These are phyloP conservation scores for Mya arenaria DNA, from an alignment of 1,140 invertebrate genomes.

Conservation along the genomic window DNA sequence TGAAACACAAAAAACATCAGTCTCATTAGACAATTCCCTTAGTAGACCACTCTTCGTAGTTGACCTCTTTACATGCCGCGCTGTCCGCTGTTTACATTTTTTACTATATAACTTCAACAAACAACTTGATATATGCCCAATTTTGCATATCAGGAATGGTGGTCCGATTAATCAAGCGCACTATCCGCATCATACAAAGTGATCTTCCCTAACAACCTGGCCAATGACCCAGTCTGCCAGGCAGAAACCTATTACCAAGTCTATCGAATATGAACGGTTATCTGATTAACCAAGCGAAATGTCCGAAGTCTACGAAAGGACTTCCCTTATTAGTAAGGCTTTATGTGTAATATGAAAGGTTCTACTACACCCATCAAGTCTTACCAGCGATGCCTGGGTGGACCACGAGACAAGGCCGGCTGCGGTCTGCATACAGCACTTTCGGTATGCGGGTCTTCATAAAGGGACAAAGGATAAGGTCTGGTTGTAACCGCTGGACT, in stretches of 20 bases:
- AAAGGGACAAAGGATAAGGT: conserved; percentile 35
- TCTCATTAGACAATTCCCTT: neutral
- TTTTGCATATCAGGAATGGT: no score
- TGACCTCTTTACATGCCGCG: neutral
- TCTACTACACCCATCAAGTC: neutral
- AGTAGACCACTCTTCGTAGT: neutral
- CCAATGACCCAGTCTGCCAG: no score
- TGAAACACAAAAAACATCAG: neutral
- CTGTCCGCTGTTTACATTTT: no score
- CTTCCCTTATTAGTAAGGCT: neutral
- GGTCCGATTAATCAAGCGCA: no score
- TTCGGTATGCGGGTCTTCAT: conserved; percentile 10
- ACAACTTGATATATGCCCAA: no score
- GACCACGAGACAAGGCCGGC: conserved; percentile 13
- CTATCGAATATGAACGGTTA: no score
- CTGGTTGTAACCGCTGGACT: no score
- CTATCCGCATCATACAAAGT: no score
- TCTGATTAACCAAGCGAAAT: neutral
- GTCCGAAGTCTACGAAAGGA: neutral
- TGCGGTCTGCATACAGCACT: neutral
- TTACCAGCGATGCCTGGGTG: conserved; percentile 34
- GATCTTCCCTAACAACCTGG: no score
- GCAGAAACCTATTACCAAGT: no score
- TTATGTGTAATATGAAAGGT: neutral
- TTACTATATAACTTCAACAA: no score